A percentile compares a stretch with the other conserved stretches of the same genome.
These are phyloP conservation scores for Istiophorus platypterus DNA, from an alignment of 2,113 vertebrate species.

Conservation along the genomic window DNA sequence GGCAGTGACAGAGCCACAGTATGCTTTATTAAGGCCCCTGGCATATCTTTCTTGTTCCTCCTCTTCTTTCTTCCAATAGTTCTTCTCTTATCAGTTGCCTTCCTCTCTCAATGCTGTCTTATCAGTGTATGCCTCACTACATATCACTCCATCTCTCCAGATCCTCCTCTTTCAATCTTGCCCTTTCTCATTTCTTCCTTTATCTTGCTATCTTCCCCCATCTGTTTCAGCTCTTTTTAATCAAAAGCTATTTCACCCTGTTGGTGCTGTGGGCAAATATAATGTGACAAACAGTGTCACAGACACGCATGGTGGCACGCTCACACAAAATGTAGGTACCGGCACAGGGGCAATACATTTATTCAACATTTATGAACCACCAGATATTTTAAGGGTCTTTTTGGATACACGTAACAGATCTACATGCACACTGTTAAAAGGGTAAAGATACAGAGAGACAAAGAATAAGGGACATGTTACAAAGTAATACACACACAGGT, in stretches of 20 bases:
- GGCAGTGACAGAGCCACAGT: not conserved
- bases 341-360: constrained; percentile 25
- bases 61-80: constrained; percentile 43
- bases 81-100: constrained; percentile 58
- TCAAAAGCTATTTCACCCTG: constrained; percentile 63
- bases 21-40: constrained; percentile 39
- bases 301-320: not conserved
- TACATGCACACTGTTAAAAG: not conserved
- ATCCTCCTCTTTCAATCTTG: constrained; percentile 66
- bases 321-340: constrained; percentile 25
- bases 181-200: constrained; percentile 60
- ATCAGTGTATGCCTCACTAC: constrained; percentile 53
- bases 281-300: constrained; percentile 48
- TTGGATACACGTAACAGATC: not conserved
- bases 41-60: constrained; percentile 29
- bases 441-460: not conserved
- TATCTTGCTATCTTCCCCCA: constrained; percentile 59
- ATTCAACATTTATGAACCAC: not conserved
- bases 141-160: constrained; percentile 73
- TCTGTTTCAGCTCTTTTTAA: constrained; percentile 71
- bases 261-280: constrained; percentile 58
- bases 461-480: not conserved
- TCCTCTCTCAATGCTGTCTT: constrained; percentile 57
- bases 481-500: not conserved
- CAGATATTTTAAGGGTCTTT: not conserved